Conservation (phyloP, 2,888 invertebrate species). For the Drosophila conformis region DNA sequence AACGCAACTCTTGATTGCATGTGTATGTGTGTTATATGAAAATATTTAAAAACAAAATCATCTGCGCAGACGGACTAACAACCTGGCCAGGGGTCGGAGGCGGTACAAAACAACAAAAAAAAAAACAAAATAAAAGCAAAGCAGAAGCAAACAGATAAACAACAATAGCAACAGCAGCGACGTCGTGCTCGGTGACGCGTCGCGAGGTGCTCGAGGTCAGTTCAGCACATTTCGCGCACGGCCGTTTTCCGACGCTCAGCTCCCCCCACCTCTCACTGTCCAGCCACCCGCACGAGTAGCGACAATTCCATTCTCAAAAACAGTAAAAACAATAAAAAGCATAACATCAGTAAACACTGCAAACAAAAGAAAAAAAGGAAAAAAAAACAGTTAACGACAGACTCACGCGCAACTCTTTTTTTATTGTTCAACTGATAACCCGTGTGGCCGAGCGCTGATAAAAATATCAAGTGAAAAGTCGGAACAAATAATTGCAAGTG, state of each 20-base stretch:
- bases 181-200: conserved; percentile 64
- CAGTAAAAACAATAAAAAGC: conserved; percentile 32
- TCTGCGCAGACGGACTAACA: conserved; percentile 49
- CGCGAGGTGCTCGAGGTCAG: conserved; percentile 75
- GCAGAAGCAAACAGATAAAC: conserved; percentile 66
- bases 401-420: conserved; percentile 72
- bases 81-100: conserved; percentile 29
- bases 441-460: conserved; percentile 38
- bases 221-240: conserved; percentile 73
- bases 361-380: conserved; percentile 11
- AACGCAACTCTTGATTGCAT: conserved; percentile 20
- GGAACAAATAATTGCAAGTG: conserved; percentile 43
- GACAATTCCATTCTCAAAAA: conserved; percentile 27
- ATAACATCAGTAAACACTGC: conserved; percentile 40
- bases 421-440: conserved; percentile 72
- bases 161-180: conserved; percentile 45
- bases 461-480: conserved; percentile 52
- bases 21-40: conserved; percentile 34
- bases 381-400: conserved; percentile 39
- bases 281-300: conserved; percentile 60
- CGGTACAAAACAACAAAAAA: conserved; percentile 26
- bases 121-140: background rate
- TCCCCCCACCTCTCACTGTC: conserved; percentile 5
- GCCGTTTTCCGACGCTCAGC: conserved; percentile 40
- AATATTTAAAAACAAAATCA: conserved; percentile 75